Percentiles rank a stretch among this genome's conserved stretches.
Evolutionary conservation across 2,797 vertebrate genomes (phyloP).

Genomic region (Sebastes hubbsi): DNA sequence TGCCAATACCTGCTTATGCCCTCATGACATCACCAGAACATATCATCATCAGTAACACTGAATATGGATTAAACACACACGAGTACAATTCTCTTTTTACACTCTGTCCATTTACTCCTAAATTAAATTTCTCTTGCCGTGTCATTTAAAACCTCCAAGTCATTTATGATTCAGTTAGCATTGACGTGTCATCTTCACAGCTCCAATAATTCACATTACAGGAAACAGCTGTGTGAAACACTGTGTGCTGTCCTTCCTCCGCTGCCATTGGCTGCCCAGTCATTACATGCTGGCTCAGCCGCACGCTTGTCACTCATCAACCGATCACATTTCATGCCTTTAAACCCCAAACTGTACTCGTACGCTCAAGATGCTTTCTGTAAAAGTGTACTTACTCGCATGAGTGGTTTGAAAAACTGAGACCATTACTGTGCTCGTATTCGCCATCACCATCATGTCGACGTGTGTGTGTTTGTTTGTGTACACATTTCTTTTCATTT

Average conservation of each 20-base stretch:
- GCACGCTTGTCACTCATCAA: slow-evolving; percentile 54
- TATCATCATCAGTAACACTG: neutral
- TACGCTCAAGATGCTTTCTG: slow-evolving; percentile 62
- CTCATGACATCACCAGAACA: neutral
- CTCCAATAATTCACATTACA: slow-evolving; percentile 27
- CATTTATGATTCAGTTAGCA: slow-evolving; percentile 49
- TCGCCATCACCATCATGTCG: slow-evolving; percentile 11
- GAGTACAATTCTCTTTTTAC: neutral
- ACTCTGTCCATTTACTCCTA: slow-evolving; percentile 1
- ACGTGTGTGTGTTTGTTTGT: slow-evolving; percentile 12
- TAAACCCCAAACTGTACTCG: slow-evolving; percentile 66
- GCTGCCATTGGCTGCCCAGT: slow-evolving; percentile 43
- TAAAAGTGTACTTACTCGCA: slow-evolving; percentile 71
- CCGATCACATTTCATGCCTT: slow-evolving; percentile 75
- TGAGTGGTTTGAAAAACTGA: slow-evolving; percentile 73
- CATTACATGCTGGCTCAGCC: slow-evolving; percentile 38
- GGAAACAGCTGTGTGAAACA: slow-evolving; percentile 5
- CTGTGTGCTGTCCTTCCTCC: neutral
- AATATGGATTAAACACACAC: neutral
- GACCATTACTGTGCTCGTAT: slow-evolving; percentile 64
- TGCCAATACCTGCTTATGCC: neutral
- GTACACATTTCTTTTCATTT: slow-evolving; percentile 6
- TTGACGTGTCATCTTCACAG: slow-evolving; percentile 23
- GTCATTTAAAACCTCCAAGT: slow-evolving; percentile 39
- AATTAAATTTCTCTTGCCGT: slow-evolving; percentile 4